Evolutionary conservation across 2,888 invertebrate genomes (phyloP).

Genomic region (Fissipunctia ypsillon): DNA sequence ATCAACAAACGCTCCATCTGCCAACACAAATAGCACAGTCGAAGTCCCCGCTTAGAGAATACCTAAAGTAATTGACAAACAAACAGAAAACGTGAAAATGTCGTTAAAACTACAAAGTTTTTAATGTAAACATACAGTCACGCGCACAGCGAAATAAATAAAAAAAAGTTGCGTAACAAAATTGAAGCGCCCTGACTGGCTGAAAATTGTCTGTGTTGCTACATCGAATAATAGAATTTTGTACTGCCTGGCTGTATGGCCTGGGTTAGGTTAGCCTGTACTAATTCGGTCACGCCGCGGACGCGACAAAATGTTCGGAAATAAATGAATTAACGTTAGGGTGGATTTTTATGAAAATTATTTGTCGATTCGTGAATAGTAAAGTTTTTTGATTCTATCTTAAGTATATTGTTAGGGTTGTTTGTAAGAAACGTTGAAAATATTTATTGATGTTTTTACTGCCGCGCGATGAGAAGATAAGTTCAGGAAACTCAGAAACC

Average conservation of each 20-base stretch:
- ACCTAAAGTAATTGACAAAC: slow-evolving; percentile 53
- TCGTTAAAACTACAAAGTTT: slow-evolving; percentile 50
- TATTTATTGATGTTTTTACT: neutral
- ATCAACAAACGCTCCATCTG: slow-evolving; percentile 2
- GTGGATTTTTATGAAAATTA: neutral
- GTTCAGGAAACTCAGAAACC: neutral
- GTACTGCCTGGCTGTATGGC: slow-evolving; percentile 22
- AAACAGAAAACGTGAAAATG: slow-evolving; percentile 33
- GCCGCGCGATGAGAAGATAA: neutral
- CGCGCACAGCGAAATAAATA: slow-evolving; percentile 41
- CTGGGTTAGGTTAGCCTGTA: slow-evolving; percentile 23
- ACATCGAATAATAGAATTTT: slow-evolving; percentile 57
- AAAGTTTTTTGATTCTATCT: neutral
- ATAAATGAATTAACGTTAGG: neutral
- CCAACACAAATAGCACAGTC: slow-evolving; percentile 32
- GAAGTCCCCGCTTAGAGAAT: slow-evolving; percentile 39
- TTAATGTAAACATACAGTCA: slow-evolving; percentile 53
- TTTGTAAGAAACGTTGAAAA: neutral
- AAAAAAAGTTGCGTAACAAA: slow-evolving; percentile 56
- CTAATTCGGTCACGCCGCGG: slow-evolving; percentile 20
- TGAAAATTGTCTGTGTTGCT: slow-evolving; percentile 55
- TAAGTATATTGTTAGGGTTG: neutral
- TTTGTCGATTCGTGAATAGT: neutral
- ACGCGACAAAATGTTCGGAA: slow-evolving; percentile 8
- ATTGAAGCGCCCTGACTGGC: slow-evolving; percentile 57